Conservation (phyloP, 2,113 vertebrate genomes). For the Picathartes gymnocephalus region DNA sequence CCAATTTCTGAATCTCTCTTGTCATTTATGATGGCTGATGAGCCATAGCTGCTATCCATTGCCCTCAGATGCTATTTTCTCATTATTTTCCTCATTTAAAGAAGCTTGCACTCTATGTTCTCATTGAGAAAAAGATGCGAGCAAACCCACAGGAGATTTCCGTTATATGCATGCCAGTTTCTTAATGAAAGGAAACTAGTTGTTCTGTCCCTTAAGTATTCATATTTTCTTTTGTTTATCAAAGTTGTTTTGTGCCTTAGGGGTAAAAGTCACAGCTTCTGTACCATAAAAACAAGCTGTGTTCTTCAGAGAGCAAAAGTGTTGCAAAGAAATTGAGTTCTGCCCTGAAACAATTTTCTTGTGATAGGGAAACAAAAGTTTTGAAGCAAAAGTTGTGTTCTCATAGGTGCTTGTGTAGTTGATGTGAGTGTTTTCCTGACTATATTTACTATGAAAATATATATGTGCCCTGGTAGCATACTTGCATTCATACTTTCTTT, state of each 20-base stretch:
- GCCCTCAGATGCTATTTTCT: neutral
- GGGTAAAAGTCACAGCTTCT: slow-evolving; percentile 16
- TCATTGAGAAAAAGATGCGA: slow-evolving; percentile 23
- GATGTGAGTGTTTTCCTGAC: neutral
- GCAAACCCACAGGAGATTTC: slow-evolving; percentile 30
- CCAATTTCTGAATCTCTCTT: neutral
- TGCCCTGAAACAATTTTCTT: neutral
- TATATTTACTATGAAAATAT: neutral
- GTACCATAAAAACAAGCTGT: slow-evolving; percentile 13
- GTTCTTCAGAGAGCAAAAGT: neutral
- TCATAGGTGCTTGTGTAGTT: neutral
- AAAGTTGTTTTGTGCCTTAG: slow-evolving; percentile 26
- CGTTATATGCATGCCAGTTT: slow-evolving; percentile 30
- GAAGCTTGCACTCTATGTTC: neutral
- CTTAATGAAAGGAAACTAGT: slow-evolving; percentile 51
- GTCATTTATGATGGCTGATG: neutral
- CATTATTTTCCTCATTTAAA: slow-evolving; percentile 12
- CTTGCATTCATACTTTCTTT: neutral
- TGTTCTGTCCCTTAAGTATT: slow-evolving; percentile 11
- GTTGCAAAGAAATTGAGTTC: neutral
- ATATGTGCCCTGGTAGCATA: neutral
- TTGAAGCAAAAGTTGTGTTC: neutral
- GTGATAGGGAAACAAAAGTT: neutral
- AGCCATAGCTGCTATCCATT: neutral
- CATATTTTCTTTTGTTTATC: slow-evolving; percentile 16